A percentile compares a stretch with the other conserved stretches of the same genome.
phyloP scores from a whole-genome alignment of 2,888 invertebrate genomes.

The Copidosoma aretas region DNA sequence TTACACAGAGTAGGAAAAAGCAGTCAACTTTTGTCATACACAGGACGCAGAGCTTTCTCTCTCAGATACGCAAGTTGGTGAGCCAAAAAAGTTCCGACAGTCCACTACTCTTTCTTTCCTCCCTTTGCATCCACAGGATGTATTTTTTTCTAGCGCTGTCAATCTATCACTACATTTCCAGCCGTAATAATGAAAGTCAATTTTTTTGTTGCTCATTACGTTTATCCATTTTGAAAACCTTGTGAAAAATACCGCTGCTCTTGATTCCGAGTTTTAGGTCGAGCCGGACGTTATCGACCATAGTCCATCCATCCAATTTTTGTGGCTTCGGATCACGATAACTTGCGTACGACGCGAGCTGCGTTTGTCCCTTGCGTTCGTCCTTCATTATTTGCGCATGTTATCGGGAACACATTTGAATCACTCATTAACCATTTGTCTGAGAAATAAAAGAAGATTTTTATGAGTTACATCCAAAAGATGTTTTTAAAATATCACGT shows the following conservation, averaged over 20 bases:
- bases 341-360: conserved; percentile 22
- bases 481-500: no score
- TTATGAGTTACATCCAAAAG: not conserved
- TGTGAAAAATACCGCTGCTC: conserved; percentile 22
- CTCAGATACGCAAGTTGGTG: conserved; percentile 23
- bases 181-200: conserved; percentile 29
- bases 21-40: conserved; percentile 55
- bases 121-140: conserved; percentile 41
- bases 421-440: conserved; percentile 59
- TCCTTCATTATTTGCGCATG: conserved; percentile 50
- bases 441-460: conserved; percentile 46
- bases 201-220: conserved; percentile 17
- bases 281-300: conserved; percentile 47
- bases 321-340: conserved; percentile 37
- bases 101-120: conserved; percentile 27
- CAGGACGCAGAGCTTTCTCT: conserved; percentile 23
- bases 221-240: conserved; percentile 29
- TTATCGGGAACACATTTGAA: conserved; percentile 55
- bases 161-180: conserved; percentile 21
- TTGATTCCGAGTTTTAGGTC: conserved; percentile 30
- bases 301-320: conserved; percentile 31
- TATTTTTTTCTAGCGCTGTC: conserved; percentile 22
- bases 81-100: conserved; percentile 19
- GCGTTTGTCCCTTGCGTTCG: conserved; percentile 21
- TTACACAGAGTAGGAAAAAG: conserved; percentile 53